Conservation (phyloP, 1,140 invertebrate genomes). For the Polypedilum vanderplanki region DNA sequence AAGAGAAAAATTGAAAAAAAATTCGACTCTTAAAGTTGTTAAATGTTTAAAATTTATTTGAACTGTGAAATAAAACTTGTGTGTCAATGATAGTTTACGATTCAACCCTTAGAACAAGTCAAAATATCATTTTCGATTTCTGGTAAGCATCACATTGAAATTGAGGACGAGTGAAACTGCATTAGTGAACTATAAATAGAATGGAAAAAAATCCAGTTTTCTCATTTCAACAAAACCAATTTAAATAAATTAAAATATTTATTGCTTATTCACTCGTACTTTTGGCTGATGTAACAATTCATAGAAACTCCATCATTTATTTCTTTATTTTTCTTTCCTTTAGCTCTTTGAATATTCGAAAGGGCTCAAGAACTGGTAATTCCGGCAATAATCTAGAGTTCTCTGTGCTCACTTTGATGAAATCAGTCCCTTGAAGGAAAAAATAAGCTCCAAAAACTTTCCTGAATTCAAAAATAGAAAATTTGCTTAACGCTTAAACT, state of each 20-base stretch:
- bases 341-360: constrained; percentile 22
- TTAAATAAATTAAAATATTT: constrained; percentile 9
- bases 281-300: constrained; percentile 12
- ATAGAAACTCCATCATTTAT: background rate
- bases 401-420: background rate
- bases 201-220: background rate
- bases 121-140: constrained; percentile 26
- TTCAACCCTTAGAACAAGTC: background rate
- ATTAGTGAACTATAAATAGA: background rate
- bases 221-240: background rate
- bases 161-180: background rate
- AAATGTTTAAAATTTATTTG: background rate
- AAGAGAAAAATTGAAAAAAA: background rate
- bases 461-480: no score
- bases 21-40: background rate
- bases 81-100: constrained; percentile 27
- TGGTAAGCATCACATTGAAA: constrained; percentile 7
- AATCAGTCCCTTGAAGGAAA: background rate
- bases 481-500: no score
- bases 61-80: background rate
- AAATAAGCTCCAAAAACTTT: no score
- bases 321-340: background rate
- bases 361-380: background rate
- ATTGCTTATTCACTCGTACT: background rate
- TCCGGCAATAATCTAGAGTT: constrained; percentile 21